These are phyloP conservation scores for Myotis planiceps DNA, from an alignment of 2,797 vertebrate species.

Conservation along the genomic window DNA sequence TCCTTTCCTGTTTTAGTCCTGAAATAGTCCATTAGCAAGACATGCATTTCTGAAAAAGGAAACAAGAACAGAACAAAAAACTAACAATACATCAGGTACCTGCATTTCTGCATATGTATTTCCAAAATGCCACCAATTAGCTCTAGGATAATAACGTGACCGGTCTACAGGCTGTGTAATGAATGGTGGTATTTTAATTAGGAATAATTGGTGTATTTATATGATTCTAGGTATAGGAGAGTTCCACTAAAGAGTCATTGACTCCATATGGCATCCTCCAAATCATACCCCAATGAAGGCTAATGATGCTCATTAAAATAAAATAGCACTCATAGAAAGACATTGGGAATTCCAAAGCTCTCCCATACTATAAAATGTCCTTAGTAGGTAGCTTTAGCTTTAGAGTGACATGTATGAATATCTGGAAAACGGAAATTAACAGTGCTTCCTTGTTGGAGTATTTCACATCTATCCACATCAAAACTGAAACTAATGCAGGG, in stretches of 20 bases:
- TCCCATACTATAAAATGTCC: background rate
- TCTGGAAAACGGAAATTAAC: background rate
- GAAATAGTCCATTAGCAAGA: background rate
- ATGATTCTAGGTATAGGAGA: background rate
- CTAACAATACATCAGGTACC: background rate
- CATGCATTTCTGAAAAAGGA: background rate
- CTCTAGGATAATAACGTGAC: conserved; percentile 25
- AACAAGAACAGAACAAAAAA: background rate
- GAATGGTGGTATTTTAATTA: conserved; percentile 50
- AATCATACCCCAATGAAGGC: background rate
- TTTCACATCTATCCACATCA: background rate
- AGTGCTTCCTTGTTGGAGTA: background rate
- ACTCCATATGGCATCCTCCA: background rate
- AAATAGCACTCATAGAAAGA: conserved; percentile 31
- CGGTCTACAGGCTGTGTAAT: background rate
- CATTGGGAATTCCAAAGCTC: conserved; percentile 22
- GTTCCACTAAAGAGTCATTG: background rate
- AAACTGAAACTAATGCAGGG: background rate
- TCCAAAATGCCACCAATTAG: conserved; percentile 36
- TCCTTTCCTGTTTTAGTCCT: background rate
- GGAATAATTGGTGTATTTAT: conserved; percentile 9
- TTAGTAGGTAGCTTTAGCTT: background rate
- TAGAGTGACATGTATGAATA: background rate
- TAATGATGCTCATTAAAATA: conserved; percentile 59
- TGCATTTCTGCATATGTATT: background rate